Base-by-base conservation (phyloP, 2,797 vertebrate species). In the Rhinogobio ventralis region DNA sequence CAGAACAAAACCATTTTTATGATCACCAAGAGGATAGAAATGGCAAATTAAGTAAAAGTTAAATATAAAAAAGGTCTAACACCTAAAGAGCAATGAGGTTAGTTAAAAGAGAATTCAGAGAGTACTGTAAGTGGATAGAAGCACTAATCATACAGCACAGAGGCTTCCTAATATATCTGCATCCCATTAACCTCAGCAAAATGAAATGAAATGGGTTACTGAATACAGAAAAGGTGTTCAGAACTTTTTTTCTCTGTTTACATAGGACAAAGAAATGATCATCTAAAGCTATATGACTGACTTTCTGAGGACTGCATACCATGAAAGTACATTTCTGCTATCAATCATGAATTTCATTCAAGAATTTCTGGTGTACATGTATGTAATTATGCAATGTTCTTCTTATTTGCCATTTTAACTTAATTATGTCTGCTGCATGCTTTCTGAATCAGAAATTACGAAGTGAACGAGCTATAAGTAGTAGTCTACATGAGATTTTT, bases 81-180 rank as follows among this genome's bases (percentile, higher is more conserved):
- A 49, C 67, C 45, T 25, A 64, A 64, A 57, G 15, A 79, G 76
- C 57, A 46, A 64, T 64, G 25, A 36, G 20, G 28, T 39, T 80
- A 80, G 28, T 68, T 66, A 68, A 68, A 67, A 80, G 46, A 67
- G 62, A 51, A 53, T 68, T 60, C n/a, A 25, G 55, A 64, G 69
- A 84, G 88, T 83, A 89, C 84, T 83, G 77, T 86, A 89, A 87
- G 79, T 67, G 83, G 86, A 82, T 88, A 79, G 89, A 82, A 89
- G 86, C 85, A 85, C 80, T 83, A 89, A 91, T 85, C 20, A 88
- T 91, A 89, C 90, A 89, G 88, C 91, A 91, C 88, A 86, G 87
- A 91, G 87, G 90, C 89, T 92, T 93, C 90, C 78, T 84, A 88
- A 93, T 90, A 92, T 87, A 91, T 92, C 90, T 91, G 87, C 84